Base-by-base conservation (phyloP, 2,888 invertebrate genomes). In the Hesperia comma region DNA sequence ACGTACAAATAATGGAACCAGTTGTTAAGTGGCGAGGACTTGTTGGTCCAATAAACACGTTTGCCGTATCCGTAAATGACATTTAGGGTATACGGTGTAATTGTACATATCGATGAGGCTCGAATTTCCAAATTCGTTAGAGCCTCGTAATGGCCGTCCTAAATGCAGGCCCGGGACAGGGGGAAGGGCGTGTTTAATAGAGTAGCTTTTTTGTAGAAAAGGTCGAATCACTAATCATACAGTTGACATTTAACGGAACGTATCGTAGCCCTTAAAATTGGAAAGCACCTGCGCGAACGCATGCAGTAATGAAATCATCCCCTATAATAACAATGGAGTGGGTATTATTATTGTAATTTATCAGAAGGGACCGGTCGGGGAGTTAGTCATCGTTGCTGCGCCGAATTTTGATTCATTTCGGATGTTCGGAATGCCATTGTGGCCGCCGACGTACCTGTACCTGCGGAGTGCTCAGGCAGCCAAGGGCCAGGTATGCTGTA, bases 381-480 rank as follows among this genome's bases (percentile, higher is more conserved):
- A 43, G 81, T 85, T 82, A 83, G 81, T 86, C 83, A 84, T 81
- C 75, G 67, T 19, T 55, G 61, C 75, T 81, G 83, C 80, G 78
- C 74, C 83, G 86, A 88, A 85, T 88, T 90, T 90, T 88, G 90
- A 91, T 90, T 92, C 88, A 91, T 90, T 89, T 89, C 84, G 85
- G 83, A 86, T 88, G 87, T 75, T 78, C 83, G 90, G 92, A 90
- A 92, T 92, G 90, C 89, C 86, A 91, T 92, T 91, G 90, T 90
- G 77, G 78, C 75, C 78, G 84, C 83, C 85, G 85, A 76, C 77
- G 71, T 91, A 90, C 92, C 90, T 91, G 71, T 91, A 90, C 92
- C 90, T 91, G 90, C 75, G 33, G 41, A 41, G 17, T 32, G 43
- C 76, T 76, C 78, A 76, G 75, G 77, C 74, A n/a, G 75, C 74